Conservation (phyloP, 2,888 invertebrate species). For the Meliscaeva auricollis region DNA sequence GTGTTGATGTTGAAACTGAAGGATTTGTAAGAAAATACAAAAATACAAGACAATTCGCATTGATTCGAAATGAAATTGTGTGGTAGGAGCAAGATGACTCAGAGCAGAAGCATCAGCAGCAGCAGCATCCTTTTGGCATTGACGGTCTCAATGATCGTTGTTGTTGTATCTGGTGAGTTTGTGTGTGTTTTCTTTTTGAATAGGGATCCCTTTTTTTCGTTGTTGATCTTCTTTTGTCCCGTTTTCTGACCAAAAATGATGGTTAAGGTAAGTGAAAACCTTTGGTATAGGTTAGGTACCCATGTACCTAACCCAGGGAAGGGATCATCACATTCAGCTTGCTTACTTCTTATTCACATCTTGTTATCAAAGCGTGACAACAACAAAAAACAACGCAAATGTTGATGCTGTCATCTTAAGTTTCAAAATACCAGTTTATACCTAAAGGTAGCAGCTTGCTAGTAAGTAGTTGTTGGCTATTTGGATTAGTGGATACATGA, state of each 20-base stretch:
- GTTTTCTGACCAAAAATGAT: constrained; percentile 19
- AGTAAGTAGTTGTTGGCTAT: constrained; percentile 7
- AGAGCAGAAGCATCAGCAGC: constrained; percentile 25
- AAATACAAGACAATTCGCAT: constrained; percentile 17
- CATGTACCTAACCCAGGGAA: neutral
- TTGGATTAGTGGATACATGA: constrained; percentile 22
- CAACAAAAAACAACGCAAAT: constrained; percentile 15
- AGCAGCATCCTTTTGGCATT: constrained; percentile 47
- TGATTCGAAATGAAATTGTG: constrained; percentile 39
- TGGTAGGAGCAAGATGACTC: constrained; percentile 38
- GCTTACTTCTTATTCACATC: constrained; percentile 9
- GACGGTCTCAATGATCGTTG: constrained; percentile 36
- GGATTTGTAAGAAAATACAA: constrained; percentile 28
- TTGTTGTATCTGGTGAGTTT: constrained; percentile 44
- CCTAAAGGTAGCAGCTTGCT: neutral
- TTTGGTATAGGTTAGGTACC: neutral
- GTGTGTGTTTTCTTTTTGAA: neutral
- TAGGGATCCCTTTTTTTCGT: constrained; percentile 9
- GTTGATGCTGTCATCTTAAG: constrained; percentile 26
- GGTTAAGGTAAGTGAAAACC: neutral
- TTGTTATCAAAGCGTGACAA: constrained; percentile 50
- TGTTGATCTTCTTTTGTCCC: constrained; percentile 25
- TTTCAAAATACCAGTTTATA: constrained; percentile 29
- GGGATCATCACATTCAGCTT: neutral
- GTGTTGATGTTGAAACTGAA: constrained; percentile 11